A percentile compares a stretch with the other conserved stretches of the same genome.
Evolutionary conservation across 2,888 invertebrate species (phyloP).

Genomic region (Atethmia centrago): DNA sequence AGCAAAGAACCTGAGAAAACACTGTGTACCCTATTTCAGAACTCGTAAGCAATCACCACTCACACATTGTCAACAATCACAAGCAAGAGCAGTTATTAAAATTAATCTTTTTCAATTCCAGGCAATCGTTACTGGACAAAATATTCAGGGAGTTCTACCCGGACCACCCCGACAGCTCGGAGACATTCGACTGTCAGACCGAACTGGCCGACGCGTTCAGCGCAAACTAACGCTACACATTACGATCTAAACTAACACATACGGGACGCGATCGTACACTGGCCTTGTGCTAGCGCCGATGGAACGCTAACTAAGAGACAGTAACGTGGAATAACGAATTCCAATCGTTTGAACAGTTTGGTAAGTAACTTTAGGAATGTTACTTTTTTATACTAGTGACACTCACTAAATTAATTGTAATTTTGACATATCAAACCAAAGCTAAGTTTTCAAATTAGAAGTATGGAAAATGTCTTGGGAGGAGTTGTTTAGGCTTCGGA

Average conservation of each 20-base stretch:
- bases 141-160: conserved; percentile 95
- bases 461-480: conserved; percentile 33
- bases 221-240: conserved; percentile 76
- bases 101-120: conserved; percentile 76
- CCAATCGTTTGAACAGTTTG: conserved; percentile 47
- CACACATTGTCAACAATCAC: not conserved
- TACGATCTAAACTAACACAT: conserved; percentile 59
- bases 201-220: conserved; percentile 83
- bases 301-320: conserved; percentile 47
- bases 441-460: conserved; percentile 54
- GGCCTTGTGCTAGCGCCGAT: conserved; percentile 43
- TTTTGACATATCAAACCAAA: conserved; percentile 64
- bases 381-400: conserved; percentile 53
- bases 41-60: not conserved
- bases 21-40: not conserved
- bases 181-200: conserved; percentile 86
- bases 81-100: not conserved
- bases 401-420: conserved; percentile 59
- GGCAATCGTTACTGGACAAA: conserved; percentile 94
- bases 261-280: conserved; percentile 64
- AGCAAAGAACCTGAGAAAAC: not conserved
- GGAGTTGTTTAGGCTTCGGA: conserved; percentile 21
- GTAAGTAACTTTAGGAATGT: conserved; percentile 50
- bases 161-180: conserved; percentile 92
- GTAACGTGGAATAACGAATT: conserved; percentile 41